Conservation (phyloP, 2,113 vertebrate genomes). For the Crocuta crocuta region DNA sequence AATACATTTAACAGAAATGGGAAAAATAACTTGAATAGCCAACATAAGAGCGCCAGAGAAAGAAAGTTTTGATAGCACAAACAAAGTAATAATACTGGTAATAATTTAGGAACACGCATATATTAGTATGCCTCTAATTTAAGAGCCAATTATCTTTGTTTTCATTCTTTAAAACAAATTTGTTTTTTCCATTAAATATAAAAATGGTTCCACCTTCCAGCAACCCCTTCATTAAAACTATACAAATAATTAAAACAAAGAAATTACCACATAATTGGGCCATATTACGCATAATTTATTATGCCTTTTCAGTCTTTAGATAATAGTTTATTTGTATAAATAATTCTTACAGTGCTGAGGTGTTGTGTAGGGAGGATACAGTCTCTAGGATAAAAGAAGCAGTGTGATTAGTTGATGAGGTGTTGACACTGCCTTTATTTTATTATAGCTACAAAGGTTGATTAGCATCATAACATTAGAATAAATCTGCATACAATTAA, state of each 20-base stretch:
- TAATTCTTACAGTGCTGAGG: slow-evolving; percentile 62
- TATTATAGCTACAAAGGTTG: slow-evolving; percentile 69
- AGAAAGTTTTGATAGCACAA: slow-evolving; percentile 76
- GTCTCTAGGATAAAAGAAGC: slow-evolving; percentile 63
- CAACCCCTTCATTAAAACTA: slow-evolving; percentile 69
- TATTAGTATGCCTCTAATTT: slow-evolving; percentile 73
- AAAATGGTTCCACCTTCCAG: slow-evolving; percentile 64
- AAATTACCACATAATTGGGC: slow-evolving; percentile 74
- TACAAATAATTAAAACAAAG: slow-evolving; percentile 80
- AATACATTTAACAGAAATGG: slow-evolving; percentile 70
- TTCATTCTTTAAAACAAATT: slow-evolving; percentile 82
- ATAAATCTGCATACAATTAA: slow-evolving; percentile 78
- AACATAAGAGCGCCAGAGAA: slow-evolving; percentile 58
- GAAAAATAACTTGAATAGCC: slow-evolving; percentile 74
- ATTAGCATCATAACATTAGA: slow-evolving; percentile 75
- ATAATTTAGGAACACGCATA: slow-evolving; percentile 75
- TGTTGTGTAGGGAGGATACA: slow-evolving; percentile 48
- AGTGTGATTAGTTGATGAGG: slow-evolving; percentile 70
- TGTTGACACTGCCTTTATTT: slow-evolving; percentile 79
- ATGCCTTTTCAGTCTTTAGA: slow-evolving; percentile 58
- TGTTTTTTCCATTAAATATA: slow-evolving; percentile 77
- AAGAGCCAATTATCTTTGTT: slow-evolving; percentile 80
- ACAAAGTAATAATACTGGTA: slow-evolving; percentile 66
- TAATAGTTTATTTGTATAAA: slow-evolving; percentile 76
- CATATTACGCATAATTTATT: slow-evolving; percentile 70